Evolutionary conservation across 2,888 invertebrate species (phyloP).

Genomic region (Caenorhabditis uteleia): DNA sequence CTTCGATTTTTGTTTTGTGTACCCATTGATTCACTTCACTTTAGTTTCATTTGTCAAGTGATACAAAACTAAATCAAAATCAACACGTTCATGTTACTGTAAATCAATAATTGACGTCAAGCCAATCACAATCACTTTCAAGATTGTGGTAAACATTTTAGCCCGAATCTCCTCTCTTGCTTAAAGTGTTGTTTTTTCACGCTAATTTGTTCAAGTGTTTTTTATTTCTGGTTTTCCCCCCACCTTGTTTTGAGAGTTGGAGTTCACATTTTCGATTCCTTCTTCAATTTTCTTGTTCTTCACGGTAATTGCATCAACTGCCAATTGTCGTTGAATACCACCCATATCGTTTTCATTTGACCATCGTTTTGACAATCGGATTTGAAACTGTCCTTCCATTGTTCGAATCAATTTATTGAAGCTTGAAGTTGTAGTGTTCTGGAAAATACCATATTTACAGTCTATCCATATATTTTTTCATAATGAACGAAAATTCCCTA

Average conservation of each 20-base stretch:
- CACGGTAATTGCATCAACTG: conserved; percentile 12
- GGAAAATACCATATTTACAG: no score
- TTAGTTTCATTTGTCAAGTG: no score
- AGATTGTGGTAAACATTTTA: no score
- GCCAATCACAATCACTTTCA: no score
- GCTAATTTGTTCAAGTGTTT: neutral
- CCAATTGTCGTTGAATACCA: conserved; percentile 17
- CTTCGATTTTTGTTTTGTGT: no score
- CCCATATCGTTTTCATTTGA: conserved; percentile 21
- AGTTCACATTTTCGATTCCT: conserved; percentile 7
- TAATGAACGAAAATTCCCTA: neutral
- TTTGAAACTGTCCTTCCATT: conserved; percentile 40
- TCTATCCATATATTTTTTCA: neutral
- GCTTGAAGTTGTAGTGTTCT: conserved; percentile 39
- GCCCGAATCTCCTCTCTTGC: no score
- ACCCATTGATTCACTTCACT: no score
- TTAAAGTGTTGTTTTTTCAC: no score
- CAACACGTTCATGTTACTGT: no score
- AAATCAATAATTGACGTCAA: no score
- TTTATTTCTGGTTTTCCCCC: neutral
- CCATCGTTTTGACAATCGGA: conserved; percentile 7
- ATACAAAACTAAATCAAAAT: no score
- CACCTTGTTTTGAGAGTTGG: conserved; percentile 18
- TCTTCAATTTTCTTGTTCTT: conserved; percentile 1
- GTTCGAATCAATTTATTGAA: conserved; percentile 21